A percentile compares a stretch with the other conserved stretches of the same genome.
Conservation (phyloP, 2,888 invertebrate species). For the Polyommatus iphigenia region DNA sequence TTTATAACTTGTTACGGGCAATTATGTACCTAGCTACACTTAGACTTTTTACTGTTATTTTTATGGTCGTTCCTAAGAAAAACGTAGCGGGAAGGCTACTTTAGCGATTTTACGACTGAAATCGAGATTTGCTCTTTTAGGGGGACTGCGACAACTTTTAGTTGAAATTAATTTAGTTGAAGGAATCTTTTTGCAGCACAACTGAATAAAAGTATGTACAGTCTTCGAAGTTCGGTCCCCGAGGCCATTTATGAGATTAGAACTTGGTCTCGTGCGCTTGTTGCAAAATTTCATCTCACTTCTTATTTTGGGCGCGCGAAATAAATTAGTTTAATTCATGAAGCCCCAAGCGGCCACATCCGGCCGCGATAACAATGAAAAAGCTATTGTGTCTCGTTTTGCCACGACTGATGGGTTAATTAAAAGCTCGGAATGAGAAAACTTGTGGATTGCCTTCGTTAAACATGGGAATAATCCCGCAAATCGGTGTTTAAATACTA, state of each 20-base stretch:
- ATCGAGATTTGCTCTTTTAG: not conserved
- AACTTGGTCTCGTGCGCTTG: slow-evolving; percentile 29
- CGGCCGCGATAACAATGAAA: too few relatives aligned
- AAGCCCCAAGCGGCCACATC: too few relatives aligned
- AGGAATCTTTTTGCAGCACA: slow-evolving; percentile 29
- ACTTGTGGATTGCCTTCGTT: slow-evolving; percentile 31
- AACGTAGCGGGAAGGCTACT: not conserved
- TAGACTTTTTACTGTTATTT: not conserved
- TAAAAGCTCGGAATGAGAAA: slow-evolving; percentile 35
- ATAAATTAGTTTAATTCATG: slow-evolving; percentile 39
- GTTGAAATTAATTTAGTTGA: slow-evolving; percentile 31
- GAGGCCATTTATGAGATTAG: slow-evolving; percentile 32
- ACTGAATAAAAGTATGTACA: slow-evolving; percentile 26
- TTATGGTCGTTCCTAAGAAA: not conserved
- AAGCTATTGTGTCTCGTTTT: too few relatives aligned
- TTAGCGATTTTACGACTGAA: not conserved
- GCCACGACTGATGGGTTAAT: too few relatives aligned
- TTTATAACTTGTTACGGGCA: slow-evolving; percentile 14
- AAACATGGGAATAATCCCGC: slow-evolving; percentile 1
- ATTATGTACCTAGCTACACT: slow-evolving; percentile 12
- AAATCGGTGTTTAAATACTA: not conserved
- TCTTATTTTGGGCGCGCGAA: slow-evolving; percentile 33
- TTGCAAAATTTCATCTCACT: slow-evolving; percentile 31
- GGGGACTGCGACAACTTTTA: not conserved
- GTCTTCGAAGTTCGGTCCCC: slow-evolving; percentile 25